phyloP scores from a whole-genome alignment of 2,113 vertebrate genomes.

The cat (Felis catus) region DNA sequence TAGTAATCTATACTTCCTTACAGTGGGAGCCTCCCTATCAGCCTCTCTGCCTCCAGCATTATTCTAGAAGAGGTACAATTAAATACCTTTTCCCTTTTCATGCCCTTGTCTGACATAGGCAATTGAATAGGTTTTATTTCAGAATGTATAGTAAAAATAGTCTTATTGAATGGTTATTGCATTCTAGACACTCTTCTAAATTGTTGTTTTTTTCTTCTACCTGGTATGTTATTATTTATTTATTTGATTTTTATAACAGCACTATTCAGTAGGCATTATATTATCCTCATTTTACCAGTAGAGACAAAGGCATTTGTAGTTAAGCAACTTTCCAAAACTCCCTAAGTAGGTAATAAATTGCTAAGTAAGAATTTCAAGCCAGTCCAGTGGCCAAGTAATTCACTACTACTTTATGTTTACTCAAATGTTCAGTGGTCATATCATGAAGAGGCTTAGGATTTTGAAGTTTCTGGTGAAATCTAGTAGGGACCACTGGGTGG shows the following conservation, averaged over 20 bases:
- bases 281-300: background rate
- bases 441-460: background rate
- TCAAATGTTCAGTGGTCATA: background rate
- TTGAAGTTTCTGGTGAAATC: background rate
- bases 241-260: background rate
- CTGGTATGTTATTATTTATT: background rate
- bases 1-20: background rate
- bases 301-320: background rate
- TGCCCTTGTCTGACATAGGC: background rate
- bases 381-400: background rate
- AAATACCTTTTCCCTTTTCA: background rate
- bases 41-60: background rate
- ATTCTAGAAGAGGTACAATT: background rate
- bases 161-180: background rate
- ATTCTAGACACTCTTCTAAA: background rate
- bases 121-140: background rate
- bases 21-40: background rate
- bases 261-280: background rate
- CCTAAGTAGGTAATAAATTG: background rate
- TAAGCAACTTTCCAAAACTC: background rate
- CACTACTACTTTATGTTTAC: background rate
- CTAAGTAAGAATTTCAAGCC: background rate
- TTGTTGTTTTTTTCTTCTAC: background rate
- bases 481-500: background rate
- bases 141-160: background rate